These are phyloP conservation scores for Euphysa ruthae DNA, from an alignment of 30 jellyfish, hydroid and myxozoan species.

Conservation along the genomic window DNA sequence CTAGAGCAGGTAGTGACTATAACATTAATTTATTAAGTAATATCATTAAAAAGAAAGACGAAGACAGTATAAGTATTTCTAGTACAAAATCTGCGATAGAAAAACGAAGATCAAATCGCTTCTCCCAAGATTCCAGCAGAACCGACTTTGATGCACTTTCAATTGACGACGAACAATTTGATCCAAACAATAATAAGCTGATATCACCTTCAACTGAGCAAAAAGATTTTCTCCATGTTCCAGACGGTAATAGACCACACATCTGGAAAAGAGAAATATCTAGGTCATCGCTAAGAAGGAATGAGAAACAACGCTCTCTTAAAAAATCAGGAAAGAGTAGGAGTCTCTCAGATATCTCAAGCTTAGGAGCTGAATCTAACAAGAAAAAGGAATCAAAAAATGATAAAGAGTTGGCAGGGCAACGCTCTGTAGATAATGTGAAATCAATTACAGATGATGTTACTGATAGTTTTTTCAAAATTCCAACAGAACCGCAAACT, in stretches of 20 bases:
- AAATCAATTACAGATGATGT: background rate
- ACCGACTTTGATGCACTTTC: background rate
- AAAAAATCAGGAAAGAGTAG: constrained; percentile 9
- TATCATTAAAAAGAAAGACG: constrained; percentile 6
- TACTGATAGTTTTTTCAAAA: background rate
- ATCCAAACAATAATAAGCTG: no score
- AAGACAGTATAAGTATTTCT: constrained; percentile 3
- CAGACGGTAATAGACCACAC: background rate
- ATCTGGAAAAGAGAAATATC: constrained; percentile 23
- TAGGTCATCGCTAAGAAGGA: constrained; percentile 4
- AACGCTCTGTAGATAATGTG: no score
- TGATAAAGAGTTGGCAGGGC: background rate
- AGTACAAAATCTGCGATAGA: constrained; percentile 6
- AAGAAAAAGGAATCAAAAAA: background rate
- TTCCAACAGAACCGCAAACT: background rate
- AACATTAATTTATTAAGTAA: background rate
- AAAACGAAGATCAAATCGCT: background rate
- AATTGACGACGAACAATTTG: background rate
- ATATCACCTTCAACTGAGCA: background rate
- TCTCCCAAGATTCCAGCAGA: background rate
- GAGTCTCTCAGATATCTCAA: constrained; percentile 15
- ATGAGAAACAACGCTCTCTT: background rate
- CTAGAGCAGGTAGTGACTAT: background rate
- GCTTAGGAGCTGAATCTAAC: constrained; percentile 17
- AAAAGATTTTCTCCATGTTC: background rate